Percentiles rank a stretch among this genome's conserved stretches.
Evolutionary conservation across 1,140 invertebrate species (phyloP).

Genomic region (Drosophila pseudoobscura): DNA sequence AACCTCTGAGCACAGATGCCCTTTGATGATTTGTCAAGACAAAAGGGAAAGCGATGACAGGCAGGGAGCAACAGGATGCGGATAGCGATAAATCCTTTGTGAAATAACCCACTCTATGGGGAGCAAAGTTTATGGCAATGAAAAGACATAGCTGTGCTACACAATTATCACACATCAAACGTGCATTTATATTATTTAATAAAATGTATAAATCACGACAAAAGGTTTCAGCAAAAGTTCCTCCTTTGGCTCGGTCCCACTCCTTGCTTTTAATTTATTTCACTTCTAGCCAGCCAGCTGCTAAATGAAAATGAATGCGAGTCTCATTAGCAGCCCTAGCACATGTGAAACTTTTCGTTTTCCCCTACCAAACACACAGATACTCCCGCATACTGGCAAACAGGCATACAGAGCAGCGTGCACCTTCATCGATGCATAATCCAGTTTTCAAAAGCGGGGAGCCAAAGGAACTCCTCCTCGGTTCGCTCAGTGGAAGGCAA

Average conservation of each 20-base stretch:
- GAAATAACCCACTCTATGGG: too few species aligned
- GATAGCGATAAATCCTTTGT: neutral
- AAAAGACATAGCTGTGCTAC: neutral
- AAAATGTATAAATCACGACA: slow-evolving; percentile 63
- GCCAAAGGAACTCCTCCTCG: slow-evolving; percentile 18
- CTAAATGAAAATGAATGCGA: slow-evolving; percentile 71
- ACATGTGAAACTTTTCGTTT: slow-evolving; percentile 64
- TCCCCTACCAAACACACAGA: slow-evolving; percentile 2
- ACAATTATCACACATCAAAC: slow-evolving; percentile 40
- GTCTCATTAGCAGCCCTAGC: slow-evolving; percentile 70
- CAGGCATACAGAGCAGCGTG: slow-evolving; percentile 3
- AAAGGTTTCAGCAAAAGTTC: slow-evolving; percentile 31
- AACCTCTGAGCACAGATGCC: slow-evolving; percentile 18
- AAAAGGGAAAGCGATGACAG: neutral
- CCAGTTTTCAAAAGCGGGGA: slow-evolving; percentile 56
- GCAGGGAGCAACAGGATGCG: neutral
- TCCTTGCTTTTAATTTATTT: slow-evolving; percentile 61
- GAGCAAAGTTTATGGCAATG: too few species aligned
- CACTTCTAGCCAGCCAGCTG: slow-evolving; percentile 49
- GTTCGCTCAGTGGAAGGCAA: neutral
- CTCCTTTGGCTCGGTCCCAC: slow-evolving; percentile 2
- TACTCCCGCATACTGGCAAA: slow-evolving; percentile 11
- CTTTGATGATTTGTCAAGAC: slow-evolving; percentile 48
- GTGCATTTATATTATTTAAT: slow-evolving; percentile 35
- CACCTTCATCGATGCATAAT: slow-evolving; percentile 69